Percentiles rank a stretch among this genome's conserved stretches.
Conservation (phyloP, 2,888 invertebrate genomes). For the Machimus rusticus region DNA sequence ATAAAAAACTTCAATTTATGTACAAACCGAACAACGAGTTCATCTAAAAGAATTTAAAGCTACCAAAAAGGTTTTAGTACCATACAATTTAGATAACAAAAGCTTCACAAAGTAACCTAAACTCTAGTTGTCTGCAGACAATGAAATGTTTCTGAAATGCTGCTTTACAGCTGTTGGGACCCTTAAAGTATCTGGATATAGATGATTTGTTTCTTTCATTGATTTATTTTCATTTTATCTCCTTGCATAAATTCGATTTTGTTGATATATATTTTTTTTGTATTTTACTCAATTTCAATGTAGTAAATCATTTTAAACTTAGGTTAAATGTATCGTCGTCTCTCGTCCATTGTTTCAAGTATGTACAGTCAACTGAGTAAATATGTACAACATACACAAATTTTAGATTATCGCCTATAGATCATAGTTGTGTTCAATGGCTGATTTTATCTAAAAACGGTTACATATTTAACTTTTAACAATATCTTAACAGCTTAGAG, state of each 20-base stretch:
- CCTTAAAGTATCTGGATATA: slow-evolving; percentile 5
- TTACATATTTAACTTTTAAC: slow-evolving; percentile 26
- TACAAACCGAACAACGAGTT: background rate
- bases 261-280: background rate
- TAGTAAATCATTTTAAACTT: background rate
- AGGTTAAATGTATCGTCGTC: background rate
- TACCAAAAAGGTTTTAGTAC: slow-evolving; percentile 3
- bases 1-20: background rate
- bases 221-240: background rate
- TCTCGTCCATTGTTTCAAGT: background rate
- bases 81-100: background rate
- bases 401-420: background rate
- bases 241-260: slow-evolving; percentile 19
- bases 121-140: background rate
- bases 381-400: slow-evolving; percentile 16
- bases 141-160: background rate
- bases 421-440: background rate
- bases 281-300: background rate
- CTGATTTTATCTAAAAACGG: background rate
- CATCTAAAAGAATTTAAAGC: background rate
- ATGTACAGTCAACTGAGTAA: background rate
- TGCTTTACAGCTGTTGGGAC: background rate
- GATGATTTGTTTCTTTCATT: background rate
- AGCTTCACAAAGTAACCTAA: background rate
- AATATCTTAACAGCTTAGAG: slow-evolving; percentile 6